These are phyloP conservation scores for Hydrochoerus hydrochaeris DNA, from an alignment of 2,113 vertebrate species.

Conservation along the genomic window DNA sequence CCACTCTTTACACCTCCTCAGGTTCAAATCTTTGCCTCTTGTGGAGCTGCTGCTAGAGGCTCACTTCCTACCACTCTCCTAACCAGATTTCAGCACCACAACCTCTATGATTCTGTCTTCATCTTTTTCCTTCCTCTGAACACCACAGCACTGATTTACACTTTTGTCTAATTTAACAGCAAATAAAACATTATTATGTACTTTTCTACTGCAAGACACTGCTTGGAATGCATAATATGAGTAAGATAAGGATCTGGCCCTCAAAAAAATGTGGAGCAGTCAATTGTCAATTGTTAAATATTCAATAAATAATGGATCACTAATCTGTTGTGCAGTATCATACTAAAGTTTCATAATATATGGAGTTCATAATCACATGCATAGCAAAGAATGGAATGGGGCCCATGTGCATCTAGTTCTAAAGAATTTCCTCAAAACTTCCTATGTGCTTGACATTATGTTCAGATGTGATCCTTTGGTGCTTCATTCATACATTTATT, in stretches of 20 bases:
- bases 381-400: not conserved
- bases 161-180: not conserved
- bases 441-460: not conserved
- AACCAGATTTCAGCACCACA: not conserved
- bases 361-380: not conserved
- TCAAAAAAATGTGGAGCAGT: not conserved
- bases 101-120: not conserved
- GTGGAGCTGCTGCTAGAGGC: not conserved
- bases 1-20: not conserved
- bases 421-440: not conserved
- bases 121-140: not conserved
- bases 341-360: not conserved
- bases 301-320: slow-evolving; percentile 11
- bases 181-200: not conserved
- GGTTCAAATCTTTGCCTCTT: not conserved
- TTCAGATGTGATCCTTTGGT: not conserved
- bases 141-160: not conserved
- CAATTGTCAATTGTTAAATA: not conserved
- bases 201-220: not conserved
- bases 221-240: not conserved
- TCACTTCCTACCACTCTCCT: not conserved
- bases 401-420: not conserved
- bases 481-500: not conserved
- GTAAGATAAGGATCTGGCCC: not conserved
- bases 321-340: not conserved